Conservation (phyloP, 2,888 invertebrate species). For the Agrochola lota region DNA sequence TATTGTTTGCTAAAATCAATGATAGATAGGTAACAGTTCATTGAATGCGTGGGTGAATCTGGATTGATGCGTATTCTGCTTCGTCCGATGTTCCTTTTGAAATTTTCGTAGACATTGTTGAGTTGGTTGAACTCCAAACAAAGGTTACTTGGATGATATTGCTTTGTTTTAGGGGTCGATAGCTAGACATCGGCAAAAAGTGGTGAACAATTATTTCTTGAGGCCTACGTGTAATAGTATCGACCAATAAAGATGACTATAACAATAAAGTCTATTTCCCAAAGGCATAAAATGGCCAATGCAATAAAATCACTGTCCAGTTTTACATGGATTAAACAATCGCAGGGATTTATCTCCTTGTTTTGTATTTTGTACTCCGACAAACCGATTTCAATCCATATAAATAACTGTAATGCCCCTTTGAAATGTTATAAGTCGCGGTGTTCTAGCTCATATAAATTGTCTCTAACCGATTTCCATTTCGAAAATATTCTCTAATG, state of each 20-base stretch:
- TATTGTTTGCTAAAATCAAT: slow-evolving; percentile 71
- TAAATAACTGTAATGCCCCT: slow-evolving; percentile 67
- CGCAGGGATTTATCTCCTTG: slow-evolving; percentile 36
- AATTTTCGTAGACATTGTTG: slow-evolving; percentile 37
- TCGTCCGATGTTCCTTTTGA: slow-evolving; percentile 32
- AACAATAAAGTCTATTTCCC: slow-evolving; percentile 56
- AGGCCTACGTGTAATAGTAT: slow-evolving; percentile 40
- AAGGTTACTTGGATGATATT: slow-evolving; percentile 60
- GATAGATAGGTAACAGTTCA: slow-evolving; percentile 63
- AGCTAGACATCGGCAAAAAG: slow-evolving; percentile 57
- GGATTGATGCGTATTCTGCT: slow-evolving; percentile 46
- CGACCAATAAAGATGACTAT: slow-evolving; percentile 40
- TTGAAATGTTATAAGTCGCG: slow-evolving; percentile 74
- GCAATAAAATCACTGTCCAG: slow-evolving; percentile 47
- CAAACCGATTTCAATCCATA: slow-evolving; percentile 58
- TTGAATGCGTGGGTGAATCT: slow-evolving; percentile 64
- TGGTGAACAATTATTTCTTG: slow-evolving; percentile 51
- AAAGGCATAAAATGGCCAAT: slow-evolving; percentile 33
- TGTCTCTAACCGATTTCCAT: slow-evolving; percentile 76
- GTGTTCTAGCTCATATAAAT: slow-evolving; percentile 76
- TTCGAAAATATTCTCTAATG: slow-evolving; percentile 83
- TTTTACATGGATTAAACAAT: slow-evolving; percentile 47
- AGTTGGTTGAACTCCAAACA: slow-evolving; percentile 68
- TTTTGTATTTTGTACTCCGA: slow-evolving; percentile 32
- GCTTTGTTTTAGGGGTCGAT: slow-evolving; percentile 66